A percentile compares a stretch with the other conserved stretches of the same genome.
Conservation (phyloP, 1,140 invertebrate genomes). For the Drosophila aff. region DNA sequence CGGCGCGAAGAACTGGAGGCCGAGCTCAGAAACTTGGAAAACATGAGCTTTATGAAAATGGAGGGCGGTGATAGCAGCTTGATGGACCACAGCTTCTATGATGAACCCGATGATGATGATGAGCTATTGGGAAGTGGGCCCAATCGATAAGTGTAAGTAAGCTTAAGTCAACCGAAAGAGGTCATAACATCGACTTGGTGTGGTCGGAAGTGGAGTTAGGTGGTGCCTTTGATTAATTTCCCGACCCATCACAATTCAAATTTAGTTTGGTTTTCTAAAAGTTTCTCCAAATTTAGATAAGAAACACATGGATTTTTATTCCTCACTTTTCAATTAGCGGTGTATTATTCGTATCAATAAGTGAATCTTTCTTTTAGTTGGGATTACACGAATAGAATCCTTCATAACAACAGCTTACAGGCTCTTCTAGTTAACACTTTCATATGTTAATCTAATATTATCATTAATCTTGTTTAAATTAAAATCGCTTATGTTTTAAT, state of each 20-base stretch:
- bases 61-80: slow-evolving; percentile 49
- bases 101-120: slow-evolving; percentile 31
- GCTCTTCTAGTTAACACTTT: slow-evolving; percentile 1
- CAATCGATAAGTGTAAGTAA: slow-evolving; percentile 40
- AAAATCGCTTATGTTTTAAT: slow-evolving; percentile 6
- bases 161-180: not conserved
- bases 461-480: slow-evolving; percentile 5
- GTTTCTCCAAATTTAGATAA: slow-evolving; percentile 9
- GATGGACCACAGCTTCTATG: slow-evolving; percentile 49
- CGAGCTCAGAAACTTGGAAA: slow-evolving; percentile 62
- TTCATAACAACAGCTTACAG: slow-evolving; percentile 1
- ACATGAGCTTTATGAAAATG: slow-evolving; percentile 41
- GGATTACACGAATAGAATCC: not conserved
- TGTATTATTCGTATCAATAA: not conserved
- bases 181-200: slow-evolving; percentile 2
- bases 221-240: slow-evolving; percentile 14
- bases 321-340: not conserved
- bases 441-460: not conserved
- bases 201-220: not conserved
- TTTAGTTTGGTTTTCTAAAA: not conserved
- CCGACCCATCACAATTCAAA: slow-evolving; percentile 5
- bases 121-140: slow-evolving; percentile 18
- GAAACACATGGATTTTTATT: not conserved
- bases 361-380: not conserved
- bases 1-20: slow-evolving; percentile 56